Evolutionary conservation across 2,888 invertebrate genomes (phyloP).

Genomic region (Portevinia maculata): DNA sequence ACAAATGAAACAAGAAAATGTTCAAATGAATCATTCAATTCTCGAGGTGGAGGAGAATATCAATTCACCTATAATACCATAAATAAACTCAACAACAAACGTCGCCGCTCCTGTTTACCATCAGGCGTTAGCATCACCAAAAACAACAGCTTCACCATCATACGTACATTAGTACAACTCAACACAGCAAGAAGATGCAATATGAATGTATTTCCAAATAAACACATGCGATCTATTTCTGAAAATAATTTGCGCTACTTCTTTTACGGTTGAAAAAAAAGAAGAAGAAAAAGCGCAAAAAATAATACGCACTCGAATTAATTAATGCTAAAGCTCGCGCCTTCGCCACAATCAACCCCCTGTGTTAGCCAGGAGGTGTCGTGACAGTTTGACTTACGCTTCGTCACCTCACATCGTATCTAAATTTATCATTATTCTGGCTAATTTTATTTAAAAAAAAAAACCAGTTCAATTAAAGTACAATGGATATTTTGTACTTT

Average conservation of each 20-base stretch:
- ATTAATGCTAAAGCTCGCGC: conserved; percentile 4
- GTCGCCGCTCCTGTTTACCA: conserved; percentile 31
- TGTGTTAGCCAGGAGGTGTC: not conserved
- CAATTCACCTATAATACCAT: conserved; percentile 34
- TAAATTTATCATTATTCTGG: conserved; percentile 58
- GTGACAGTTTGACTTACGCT: conserved; percentile 46
- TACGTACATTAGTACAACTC: not conserved
- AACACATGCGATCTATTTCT: conserved; percentile 60
- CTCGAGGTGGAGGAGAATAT: conserved; percentile 30
- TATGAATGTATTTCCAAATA: conserved; percentile 50
- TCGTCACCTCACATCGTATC: conserved; percentile 45
- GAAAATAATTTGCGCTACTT: conserved; percentile 57
- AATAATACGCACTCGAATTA: conserved; percentile 35
- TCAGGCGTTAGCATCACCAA: conserved; percentile 13
- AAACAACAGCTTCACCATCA: not conserved
- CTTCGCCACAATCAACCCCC: not conserved
- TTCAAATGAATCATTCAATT: conserved; percentile 56
- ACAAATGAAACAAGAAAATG: conserved; percentile 29
- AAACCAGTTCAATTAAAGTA: conserved; percentile 57
- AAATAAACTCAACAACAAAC: conserved; percentile 46
- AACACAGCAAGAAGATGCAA: conserved; percentile 47
- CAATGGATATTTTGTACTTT: conserved; percentile 47
- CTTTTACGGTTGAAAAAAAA: conserved; percentile 14
- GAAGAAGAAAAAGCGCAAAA: not conserved
- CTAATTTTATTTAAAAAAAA: conserved; percentile 46